These are phyloP conservation scores for Theretra japonica DNA, from an alignment of 2,888 invertebrate species.

Conservation along the genomic window DNA sequence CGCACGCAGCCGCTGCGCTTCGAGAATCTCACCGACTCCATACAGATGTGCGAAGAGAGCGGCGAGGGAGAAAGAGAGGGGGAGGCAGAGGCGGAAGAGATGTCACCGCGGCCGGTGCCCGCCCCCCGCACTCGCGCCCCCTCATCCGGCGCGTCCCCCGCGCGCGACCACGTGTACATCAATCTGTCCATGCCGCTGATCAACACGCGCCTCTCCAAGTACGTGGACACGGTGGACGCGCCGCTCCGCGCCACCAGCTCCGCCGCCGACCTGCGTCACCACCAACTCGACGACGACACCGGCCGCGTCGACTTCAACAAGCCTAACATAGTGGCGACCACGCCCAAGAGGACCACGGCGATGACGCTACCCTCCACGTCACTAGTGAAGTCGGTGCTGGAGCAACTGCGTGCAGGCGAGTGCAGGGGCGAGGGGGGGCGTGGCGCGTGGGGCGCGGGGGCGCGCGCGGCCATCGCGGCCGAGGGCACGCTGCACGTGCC, in stretches of 20 bases:
- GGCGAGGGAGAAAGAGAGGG: conserved; percentile 68
- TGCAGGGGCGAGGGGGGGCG: conserved; percentile 65
- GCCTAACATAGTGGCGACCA: conserved; percentile 78
- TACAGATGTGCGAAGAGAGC: conserved; percentile 84
- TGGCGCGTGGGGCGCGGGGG: conserved; percentile 66
- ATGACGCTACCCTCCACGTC: conserved; percentile 75
- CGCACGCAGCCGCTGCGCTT: conserved; percentile 68
- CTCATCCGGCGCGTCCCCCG: conserved; percentile 67
- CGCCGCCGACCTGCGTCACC: conserved; percentile 61
- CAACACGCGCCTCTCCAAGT: conserved; percentile 60
- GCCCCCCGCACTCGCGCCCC: conserved; percentile 83
- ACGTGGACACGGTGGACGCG: conserved; percentile 68
- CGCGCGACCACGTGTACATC: conserved; percentile 84
- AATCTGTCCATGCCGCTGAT: conserved; percentile 83
- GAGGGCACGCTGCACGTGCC: conserved; percentile 81
- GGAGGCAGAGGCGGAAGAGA: conserved; percentile 64
- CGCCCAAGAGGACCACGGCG: conserved; percentile 69
- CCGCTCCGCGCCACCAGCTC: conserved; percentile 71
- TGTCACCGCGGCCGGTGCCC: conserved; percentile 84
- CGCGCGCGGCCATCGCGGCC: conserved; percentile 72
- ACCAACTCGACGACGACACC: conserved; percentile 29
- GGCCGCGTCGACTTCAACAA: conserved; percentile 51
- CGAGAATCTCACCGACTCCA: conserved; percentile 88
- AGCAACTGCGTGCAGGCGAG: conserved; percentile 55
- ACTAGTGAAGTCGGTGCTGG: conserved; percentile 74